These are phyloP conservation scores for Lycodopsis pacificus DNA, from an alignment of 2,797 vertebrate genomes.

Conservation along the genomic window DNA sequence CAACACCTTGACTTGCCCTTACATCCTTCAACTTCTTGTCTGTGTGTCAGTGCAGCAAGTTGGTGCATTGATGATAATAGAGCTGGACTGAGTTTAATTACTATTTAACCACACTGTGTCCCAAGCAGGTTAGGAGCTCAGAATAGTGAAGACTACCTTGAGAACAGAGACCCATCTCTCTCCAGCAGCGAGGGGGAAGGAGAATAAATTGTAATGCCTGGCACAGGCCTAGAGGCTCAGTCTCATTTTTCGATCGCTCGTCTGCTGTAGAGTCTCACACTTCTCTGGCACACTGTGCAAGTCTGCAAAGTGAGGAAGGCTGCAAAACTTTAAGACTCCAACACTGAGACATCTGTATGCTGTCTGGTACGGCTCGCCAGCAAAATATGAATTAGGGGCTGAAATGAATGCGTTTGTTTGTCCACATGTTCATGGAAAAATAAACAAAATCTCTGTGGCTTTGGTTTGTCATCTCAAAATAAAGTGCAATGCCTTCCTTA, in stretches of 20 bases:
- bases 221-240: slow-evolving; percentile 71
- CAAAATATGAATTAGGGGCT: slow-evolving; percentile 54
- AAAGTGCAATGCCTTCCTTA: slow-evolving; percentile 3
- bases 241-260: slow-evolving; percentile 67
- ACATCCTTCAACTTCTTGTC: slow-evolving; percentile 72
- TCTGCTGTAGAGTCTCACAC: slow-evolving; percentile 66
- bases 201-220: slow-evolving; percentile 75
- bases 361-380: slow-evolving; percentile 22
- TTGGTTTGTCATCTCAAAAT: slow-evolving; percentile 11
- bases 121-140: slow-evolving; percentile 67
- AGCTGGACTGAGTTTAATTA: slow-evolving; percentile 74
- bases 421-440: slow-evolving; percentile 48
- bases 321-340: slow-evolving; percentile 52
- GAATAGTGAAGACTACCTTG: slow-evolving; percentile 64
- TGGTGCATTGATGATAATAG: slow-evolving; percentile 71
- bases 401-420: slow-evolving; percentile 51
- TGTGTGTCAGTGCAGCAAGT: slow-evolving; percentile 67
- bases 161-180: slow-evolving; percentile 60
- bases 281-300: slow-evolving; percentile 57
- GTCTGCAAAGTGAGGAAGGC: slow-evolving; percentile 58
- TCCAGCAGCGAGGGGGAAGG: slow-evolving; percentile 51
- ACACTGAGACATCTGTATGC: slow-evolving; percentile 52
- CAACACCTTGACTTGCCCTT: slow-evolving; percentile 66
- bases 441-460: slow-evolving; percentile 20
- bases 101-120: slow-evolving; percentile 70